Evolutionary conservation across 2,797 vertebrate genomes (phyloP).

Genomic region (Peromyscus melanophrys): DNA sequence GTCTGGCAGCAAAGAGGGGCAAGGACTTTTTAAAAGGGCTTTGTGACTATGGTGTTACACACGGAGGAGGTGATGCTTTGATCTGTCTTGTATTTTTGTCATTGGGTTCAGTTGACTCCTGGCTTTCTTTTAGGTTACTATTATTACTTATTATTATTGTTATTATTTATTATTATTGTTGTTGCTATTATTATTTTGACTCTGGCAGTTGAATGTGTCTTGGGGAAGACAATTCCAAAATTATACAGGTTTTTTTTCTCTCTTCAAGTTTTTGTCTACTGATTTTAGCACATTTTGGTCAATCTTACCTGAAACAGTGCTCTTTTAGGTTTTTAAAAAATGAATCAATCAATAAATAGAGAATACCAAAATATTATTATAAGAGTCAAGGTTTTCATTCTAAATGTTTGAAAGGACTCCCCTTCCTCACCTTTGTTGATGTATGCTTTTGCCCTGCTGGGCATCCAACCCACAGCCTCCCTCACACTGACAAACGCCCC

Average conservation of each 20-base stretch:
- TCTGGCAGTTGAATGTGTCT: neutral
- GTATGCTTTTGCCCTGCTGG: neutral
- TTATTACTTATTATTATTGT: neutral
- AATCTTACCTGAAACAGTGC: neutral
- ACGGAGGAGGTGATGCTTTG: neutral
- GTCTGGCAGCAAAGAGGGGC: neutral
- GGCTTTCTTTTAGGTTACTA: neutral
- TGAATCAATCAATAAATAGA: slow-evolving; percentile 9
- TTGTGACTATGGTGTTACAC: no score
- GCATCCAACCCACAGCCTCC: no score
- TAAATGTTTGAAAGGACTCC: slow-evolving; percentile 20
- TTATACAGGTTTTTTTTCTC: neutral
- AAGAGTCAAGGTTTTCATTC: slow-evolving; percentile 19
- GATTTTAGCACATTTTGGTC: slow-evolving; percentile 34
- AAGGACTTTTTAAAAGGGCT: neutral
- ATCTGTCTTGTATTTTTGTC: neutral
- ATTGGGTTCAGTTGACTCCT: neutral
- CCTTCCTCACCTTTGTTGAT: neutral
- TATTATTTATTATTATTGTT: neutral
- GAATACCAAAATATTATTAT: neutral
- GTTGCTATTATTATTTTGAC: neutral
- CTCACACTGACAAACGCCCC: neutral
- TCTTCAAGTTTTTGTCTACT: neutral
- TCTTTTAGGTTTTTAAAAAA: slow-evolving; percentile 42
- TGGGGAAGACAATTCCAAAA: neutral